phyloP scores from a whole-genome alignment of 1,140 invertebrate genomes.

The Rhizoglyphus robini region DNA sequence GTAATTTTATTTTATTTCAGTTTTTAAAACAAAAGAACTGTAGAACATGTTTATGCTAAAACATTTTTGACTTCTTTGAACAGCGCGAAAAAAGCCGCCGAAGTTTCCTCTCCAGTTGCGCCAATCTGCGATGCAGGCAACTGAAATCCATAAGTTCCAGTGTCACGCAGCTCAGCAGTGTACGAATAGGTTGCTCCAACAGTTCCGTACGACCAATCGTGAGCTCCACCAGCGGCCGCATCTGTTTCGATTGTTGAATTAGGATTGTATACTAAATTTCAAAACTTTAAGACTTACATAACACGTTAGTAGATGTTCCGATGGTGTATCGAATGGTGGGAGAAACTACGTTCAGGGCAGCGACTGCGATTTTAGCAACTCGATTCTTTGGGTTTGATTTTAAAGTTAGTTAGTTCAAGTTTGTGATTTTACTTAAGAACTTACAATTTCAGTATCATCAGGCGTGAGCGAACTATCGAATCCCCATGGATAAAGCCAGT shows the following conservation, averaged over 20 bases:
- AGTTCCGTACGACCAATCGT: conserved; percentile 27
- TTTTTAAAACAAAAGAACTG: too few relatives aligned
- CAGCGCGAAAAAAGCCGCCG: conserved; percentile 3
- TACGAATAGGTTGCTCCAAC: conserved; percentile 34
- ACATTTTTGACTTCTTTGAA: too few relatives aligned
- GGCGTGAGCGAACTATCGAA: too few relatives aligned
- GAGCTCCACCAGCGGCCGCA: conserved; percentile 24
- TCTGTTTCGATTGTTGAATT: neutral
- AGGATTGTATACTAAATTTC: neutral
- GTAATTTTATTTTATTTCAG: too few relatives aligned
- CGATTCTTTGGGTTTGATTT: too few relatives aligned
- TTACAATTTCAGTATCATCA: neutral
- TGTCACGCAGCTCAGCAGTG: conserved; percentile 36
- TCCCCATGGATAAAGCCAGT: conserved; percentile 48
- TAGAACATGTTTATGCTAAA: too few relatives aligned
- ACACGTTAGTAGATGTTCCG: conserved; percentile 14
- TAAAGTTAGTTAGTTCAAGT: neutral
- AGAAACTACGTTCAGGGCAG: neutral
- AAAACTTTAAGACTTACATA: conserved; percentile 17
- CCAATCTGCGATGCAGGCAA: conserved; percentile 45
- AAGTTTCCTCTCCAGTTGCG: neutral
- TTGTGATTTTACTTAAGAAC: neutral
- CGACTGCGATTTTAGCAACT: conserved; percentile 1
- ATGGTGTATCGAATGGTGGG: conserved; percentile 41
- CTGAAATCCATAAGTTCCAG: conserved; percentile 38